A percentile compares a stretch with the other conserved stretches of the same genome.
These are phyloP conservation scores for Dasyprocta punctata DNA, from an alignment of 2,113 vertebrate genomes.

Conservation along the genomic window DNA sequence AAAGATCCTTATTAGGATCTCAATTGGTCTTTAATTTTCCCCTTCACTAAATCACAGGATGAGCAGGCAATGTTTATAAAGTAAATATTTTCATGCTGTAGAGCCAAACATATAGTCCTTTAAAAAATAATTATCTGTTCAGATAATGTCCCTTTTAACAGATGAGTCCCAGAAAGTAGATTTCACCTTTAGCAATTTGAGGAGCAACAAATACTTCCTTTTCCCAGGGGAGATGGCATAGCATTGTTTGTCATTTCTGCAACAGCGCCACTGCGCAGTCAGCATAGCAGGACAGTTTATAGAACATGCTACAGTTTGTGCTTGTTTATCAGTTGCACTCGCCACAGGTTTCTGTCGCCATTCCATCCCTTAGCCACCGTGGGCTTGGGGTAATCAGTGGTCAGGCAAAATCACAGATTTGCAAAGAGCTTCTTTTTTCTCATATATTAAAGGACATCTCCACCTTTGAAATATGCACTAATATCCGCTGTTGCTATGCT, in stretches of 20 bases:
- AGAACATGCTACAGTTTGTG: not conserved
- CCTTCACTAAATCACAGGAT: not conserved
- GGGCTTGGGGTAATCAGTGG: conserved; percentile 23
- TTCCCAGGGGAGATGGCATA: conserved; percentile 42
- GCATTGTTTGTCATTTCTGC: conserved; percentile 69
- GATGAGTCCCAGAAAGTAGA: conserved; percentile 57
- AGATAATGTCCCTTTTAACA: conserved; percentile 64
- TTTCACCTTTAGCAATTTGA: conserved; percentile 77
- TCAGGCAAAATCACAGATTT: not conserved
- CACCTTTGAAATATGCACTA: not conserved
- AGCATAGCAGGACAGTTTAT: conserved; percentile 60
- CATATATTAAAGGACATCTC: not conserved
- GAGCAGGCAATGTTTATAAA: conserved; percentile 31
- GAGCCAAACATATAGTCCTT: conserved; percentile 31
- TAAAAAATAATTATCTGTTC: conserved; percentile 78
- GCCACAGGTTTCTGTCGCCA: conserved; percentile 2
- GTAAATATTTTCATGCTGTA: conserved; percentile 10
- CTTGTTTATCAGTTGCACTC: conserved; percentile 66
- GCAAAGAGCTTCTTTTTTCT: not conserved
- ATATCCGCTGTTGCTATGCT: not conserved
- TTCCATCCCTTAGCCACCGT: not conserved
- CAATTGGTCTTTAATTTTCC: conserved; percentile 31
- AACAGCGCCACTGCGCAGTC: conserved; percentile 67
- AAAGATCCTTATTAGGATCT: not conserved
- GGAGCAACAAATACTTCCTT: conserved; percentile 73